These are phyloP conservation scores for Scophthalmus maximus DNA, from an alignment of 2,113 vertebrate genomes.

Conservation along the genomic window DNA sequence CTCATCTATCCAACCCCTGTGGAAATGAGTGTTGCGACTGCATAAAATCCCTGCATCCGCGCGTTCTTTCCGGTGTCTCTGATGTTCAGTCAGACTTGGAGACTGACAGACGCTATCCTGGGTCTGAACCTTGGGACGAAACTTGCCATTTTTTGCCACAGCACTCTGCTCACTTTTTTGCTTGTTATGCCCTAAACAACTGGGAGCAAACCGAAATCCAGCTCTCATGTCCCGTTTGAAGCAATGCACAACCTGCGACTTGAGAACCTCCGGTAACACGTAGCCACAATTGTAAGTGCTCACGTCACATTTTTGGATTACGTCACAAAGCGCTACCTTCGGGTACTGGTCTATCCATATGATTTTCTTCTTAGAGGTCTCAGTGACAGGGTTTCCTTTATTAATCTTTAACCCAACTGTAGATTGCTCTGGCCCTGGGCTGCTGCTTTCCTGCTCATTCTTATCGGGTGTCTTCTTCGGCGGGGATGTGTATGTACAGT, in stretches of 20 bases:
- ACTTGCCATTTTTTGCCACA: slow-evolving; percentile 10
- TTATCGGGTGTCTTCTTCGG: slow-evolving; percentile 13
- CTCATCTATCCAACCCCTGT: slow-evolving; percentile 10
- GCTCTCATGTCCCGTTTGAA: slow-evolving; percentile 62
- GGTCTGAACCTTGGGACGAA: background rate
- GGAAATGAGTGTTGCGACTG: too few species aligned
- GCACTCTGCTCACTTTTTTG: background rate
- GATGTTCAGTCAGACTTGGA: too few species aligned
- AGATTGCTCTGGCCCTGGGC: background rate
- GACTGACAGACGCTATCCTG: too few species aligned
- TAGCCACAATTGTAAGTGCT: slow-evolving; percentile 34
- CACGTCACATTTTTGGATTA: slow-evolving; percentile 37
- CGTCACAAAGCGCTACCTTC: slow-evolving; percentile 62
- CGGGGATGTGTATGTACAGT: slow-evolving; percentile 17
- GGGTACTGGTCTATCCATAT: slow-evolving; percentile 36
- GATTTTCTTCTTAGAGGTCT: slow-evolving; percentile 9
- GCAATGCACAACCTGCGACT: slow-evolving; percentile 55
- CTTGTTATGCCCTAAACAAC: slow-evolving; percentile 18
- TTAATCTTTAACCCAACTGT: background rate
- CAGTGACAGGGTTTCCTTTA: background rate
- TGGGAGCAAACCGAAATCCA: slow-evolving; percentile 21
- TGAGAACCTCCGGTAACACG: slow-evolving; percentile 50
- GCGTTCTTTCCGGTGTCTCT: too few species aligned
- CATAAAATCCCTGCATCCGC: too few species aligned
- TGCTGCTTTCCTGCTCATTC: background rate